Evolutionary conservation across 2,888 invertebrate genomes (phyloP), one percentile per base, ranked within the genome.

Genomic region (Leptopilina drosophilae): DNA sequence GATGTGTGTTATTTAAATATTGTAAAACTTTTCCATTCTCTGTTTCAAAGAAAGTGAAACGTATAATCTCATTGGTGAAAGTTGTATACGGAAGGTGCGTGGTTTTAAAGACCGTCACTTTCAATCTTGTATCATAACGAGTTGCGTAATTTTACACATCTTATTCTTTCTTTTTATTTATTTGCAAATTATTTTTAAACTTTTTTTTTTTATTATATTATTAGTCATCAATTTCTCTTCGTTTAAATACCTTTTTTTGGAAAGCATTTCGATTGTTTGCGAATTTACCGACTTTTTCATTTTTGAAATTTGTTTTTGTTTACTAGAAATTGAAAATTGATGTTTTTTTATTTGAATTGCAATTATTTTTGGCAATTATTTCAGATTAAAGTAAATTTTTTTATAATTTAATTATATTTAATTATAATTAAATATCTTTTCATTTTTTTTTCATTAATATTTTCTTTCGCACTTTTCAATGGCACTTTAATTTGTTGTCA

Each of bases 41-140:
- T 80, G 80, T 78, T 15, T 82, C 80, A 79, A 89, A 85, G 88
- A 88, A 89, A 90, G 90, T 90, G 88, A 87, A 88, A 88, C 84
- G 86, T 77, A 83, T 80, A 83, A 83, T 84, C 84, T 86, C 83
- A 77, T 78, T 85, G 85, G 91, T 89, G 91, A 91, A 91, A 91
- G 91, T 90, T 87, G 87, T 78, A 83, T 80, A 83, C 88, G 89
- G 88, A 88, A 88, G 84, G 83, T 77, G 79, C 83, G 56, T 8
- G 56, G 8, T 73, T 73, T 20, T n/a, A 14, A n/a, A 33, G 53
- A 73, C 69, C 26, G 53, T 69, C 69, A 69, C 73, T 73, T 73
- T 73, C 73, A 26, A 33, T 56, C 53, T 33, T 56, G 33, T 56
- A 56, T n/a, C 33, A 53, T 20, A 73, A 73, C 11, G n/a, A 33